Percentiles rank a stretch among this genome's conserved stretches.
phyloP scores from a whole-genome alignment of 2,113 vertebrate species.

The Patagioenas fasciata region DNA sequence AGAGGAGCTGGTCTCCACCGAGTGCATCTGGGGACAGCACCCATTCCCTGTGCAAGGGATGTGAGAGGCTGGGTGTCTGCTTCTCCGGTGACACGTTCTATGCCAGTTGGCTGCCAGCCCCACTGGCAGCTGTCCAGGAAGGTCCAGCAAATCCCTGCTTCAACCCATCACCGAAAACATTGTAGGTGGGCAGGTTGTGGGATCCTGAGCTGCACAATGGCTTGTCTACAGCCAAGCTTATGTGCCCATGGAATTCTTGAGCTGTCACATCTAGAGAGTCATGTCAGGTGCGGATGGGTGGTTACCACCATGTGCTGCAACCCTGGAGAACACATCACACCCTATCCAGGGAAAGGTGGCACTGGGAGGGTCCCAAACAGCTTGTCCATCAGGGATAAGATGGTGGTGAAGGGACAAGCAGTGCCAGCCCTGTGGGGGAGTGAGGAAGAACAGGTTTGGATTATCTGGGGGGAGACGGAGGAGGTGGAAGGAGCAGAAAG shows the following conservation, averaged over 20 bases:
- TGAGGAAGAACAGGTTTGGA: not conserved
- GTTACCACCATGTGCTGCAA: not conserved
- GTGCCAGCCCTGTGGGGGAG: not conserved
- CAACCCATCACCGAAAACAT: not conserved
- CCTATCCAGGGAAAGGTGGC: not conserved
- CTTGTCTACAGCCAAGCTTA: not conserved
- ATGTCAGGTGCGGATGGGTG: accelerated
- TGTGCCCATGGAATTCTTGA: not conserved
- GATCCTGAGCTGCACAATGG: not conserved
- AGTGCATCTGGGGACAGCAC: not conserved
- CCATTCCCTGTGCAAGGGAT: accelerated
- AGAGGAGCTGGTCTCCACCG: not conserved
- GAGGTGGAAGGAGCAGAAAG: not conserved
- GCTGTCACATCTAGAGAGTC: not conserved
- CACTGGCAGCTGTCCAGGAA: accelerated
- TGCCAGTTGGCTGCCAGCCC: not conserved
- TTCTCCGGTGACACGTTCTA: not conserved
- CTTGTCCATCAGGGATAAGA: not conserved
- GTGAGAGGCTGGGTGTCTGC: not conserved
- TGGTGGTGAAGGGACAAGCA: not conserved
- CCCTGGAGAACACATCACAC: not conserved
- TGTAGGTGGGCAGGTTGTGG: not conserved
- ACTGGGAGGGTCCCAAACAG: not conserved
- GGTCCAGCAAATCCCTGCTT: not conserved
- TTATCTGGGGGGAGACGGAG: not conserved